Evolutionary conservation across 2,113 vertebrate species (phyloP).

Genomic region (Campylomormyrus tamandua): DNA sequence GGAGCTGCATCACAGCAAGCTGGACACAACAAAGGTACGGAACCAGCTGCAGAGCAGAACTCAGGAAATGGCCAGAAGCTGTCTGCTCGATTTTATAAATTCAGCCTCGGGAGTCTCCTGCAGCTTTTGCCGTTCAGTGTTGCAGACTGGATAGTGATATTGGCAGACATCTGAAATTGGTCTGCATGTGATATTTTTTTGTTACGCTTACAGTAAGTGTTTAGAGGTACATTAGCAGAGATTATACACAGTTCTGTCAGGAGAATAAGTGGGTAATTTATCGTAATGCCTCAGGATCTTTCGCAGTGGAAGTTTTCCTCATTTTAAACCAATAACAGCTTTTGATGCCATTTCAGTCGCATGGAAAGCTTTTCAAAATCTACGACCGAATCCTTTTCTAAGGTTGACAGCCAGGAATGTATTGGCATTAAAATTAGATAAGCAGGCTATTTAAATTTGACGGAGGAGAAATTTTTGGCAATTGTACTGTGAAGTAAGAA

Average conservation of each 20-base stretch:
- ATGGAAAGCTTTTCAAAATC: not conserved
- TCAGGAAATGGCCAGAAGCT: not conserved
- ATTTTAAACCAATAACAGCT: not conserved
- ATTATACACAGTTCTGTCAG: not conserved
- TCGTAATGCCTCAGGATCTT: not conserved
- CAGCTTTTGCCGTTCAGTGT: not conserved
- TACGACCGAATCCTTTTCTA: not conserved
- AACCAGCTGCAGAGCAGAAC: not conserved
- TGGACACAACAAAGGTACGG: slow-evolving; percentile 90
- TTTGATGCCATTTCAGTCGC: not conserved
- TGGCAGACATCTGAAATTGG: not conserved
- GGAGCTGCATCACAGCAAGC: slow-evolving; percentile 89
- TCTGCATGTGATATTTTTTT: not conserved
- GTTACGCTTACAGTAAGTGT: not conserved
- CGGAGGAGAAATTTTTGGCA: not conserved
- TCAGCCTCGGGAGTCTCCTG: not conserved
- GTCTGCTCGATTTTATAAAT: too few relatives aligned
- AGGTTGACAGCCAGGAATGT: not conserved
- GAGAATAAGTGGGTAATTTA: not conserved
- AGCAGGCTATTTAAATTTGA: not conserved
- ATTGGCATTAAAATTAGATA: not conserved
- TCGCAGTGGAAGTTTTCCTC: not conserved
- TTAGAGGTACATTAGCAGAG: not conserved
- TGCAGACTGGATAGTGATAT: not conserved
- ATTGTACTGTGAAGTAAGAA: not conserved